Evolutionary conservation across 2,888 invertebrate genomes (phyloP), one percentile per base, ranked within the genome.

Genomic region (Amiota communis): DNA sequence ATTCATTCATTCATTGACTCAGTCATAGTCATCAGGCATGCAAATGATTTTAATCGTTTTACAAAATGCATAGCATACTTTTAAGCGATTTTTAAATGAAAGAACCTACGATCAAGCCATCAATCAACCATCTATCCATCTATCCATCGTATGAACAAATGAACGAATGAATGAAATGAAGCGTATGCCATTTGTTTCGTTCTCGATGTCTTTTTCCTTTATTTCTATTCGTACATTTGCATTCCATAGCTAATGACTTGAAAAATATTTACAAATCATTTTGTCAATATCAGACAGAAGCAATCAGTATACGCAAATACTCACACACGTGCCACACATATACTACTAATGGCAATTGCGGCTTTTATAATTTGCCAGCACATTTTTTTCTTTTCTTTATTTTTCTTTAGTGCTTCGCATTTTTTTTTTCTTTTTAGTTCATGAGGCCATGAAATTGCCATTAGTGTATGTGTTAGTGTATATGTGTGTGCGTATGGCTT

Each of bases 181-280:
- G 8, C 36, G 36, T 36, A 36, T 36, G 36, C 6, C 36, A 36
- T 36, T 36, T 13, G 36, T 48, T 65, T 17, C 61, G 12, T 20
- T 9, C 13, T 10, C 64, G n/a, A 13, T 64, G 13, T 64, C 47
- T 13, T 49, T 65, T 65, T 64, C 8, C 15, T 64, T 36, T 64
- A 47, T 64, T 61, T 17, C 46, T 59, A 12, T 8, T 59, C 8
- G 8, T 6, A 13, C 47, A 47, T 64, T 13, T 49, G 65, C 67
- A 59, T 20, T 11, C 36, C 36, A 80, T 75, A 80, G 77, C 85
- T 83, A 83, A 83, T 86, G 83, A 84, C 85, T 86, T 85, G 86
- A 85, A 83, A 83, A 83, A 83, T 83, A 85, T 83, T 85, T 86
- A 83, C 83, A 83, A 83, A 83, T 83, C 86, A 83, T 83, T 83